These are phyloP conservation scores for Pyrrhia umbra DNA, from an alignment of 2,888 invertebrate species.

Conservation along the genomic window DNA sequence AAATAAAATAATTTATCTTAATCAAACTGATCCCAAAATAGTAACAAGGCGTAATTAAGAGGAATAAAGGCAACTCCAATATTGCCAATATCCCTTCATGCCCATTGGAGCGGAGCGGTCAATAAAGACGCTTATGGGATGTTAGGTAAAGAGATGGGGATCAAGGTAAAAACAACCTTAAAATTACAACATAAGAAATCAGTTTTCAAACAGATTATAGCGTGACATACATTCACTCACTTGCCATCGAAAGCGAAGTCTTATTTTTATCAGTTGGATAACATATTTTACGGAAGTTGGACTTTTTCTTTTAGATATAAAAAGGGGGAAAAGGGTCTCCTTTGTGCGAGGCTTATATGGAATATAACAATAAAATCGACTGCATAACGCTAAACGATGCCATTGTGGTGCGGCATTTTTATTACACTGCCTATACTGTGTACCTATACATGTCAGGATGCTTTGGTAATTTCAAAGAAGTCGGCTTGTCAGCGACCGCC, in stretches of 20 bases:
- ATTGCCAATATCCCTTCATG: constrained; percentile 5
- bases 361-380: too few species aligned
- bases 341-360: too few species aligned
- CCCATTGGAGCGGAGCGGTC: constrained; percentile 14
- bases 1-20: too few species aligned
- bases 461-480: too few species aligned
- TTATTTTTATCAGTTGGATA: background rate
- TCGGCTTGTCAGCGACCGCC: too few species aligned
- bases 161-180: constrained; percentile 28
- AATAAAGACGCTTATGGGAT: constrained; percentile 8
- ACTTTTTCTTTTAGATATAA: background rate
- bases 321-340: background rate
- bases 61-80: constrained; percentile 4
- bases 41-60: constrained; percentile 11
- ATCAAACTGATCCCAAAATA: background rate
- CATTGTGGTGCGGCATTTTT: too few species aligned
- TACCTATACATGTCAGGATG: too few species aligned
- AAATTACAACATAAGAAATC: background rate
- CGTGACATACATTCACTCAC: background rate
- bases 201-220: background rate
- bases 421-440: too few species aligned
- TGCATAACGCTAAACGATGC: too few species aligned
- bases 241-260: background rate
- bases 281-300: background rate
- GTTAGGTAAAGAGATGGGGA: background rate